Percentiles rank a stretch among this genome's conserved stretches.
Evolutionary conservation across 2,888 invertebrate genomes (phyloP).

Genomic region (Xylocampa areola): DNA sequence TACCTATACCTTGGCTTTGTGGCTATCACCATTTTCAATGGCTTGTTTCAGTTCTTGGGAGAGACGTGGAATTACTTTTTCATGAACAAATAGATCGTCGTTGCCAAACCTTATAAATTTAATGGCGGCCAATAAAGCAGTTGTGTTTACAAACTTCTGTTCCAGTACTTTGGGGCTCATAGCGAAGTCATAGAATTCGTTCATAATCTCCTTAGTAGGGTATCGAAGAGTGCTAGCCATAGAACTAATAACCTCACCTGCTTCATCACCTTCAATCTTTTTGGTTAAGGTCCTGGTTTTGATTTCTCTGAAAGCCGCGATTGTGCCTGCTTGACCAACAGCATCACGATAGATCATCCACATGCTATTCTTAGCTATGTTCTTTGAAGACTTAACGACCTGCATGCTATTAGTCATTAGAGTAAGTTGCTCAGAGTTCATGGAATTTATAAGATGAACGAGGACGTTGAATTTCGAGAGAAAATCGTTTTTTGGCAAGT

Average conservation of each 20-base stretch:
- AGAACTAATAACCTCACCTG: constrained; percentile 88
- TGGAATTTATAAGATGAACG: constrained; percentile 88
- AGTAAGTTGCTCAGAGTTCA: constrained; percentile 90
- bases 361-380: constrained; percentile 79
- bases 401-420: constrained; percentile 88
- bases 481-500: constrained; percentile 88
- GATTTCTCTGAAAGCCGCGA: constrained; percentile 91
- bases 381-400: constrained; percentile 73
- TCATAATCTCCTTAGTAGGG: constrained; percentile 91
- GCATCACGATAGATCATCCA: constrained; percentile 92
- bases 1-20: constrained; percentile 90
- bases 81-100: constrained; percentile 86
- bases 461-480: constrained; percentile 91
- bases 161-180: constrained; percentile 85
- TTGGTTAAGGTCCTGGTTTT: constrained; percentile 89
- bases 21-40: constrained; percentile 86
- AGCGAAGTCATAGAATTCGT: constrained; percentile 89
- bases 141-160: constrained; percentile 87
- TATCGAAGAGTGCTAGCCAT: constrained; percentile 87
- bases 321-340: constrained; percentile 91
- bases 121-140: constrained; percentile 90
- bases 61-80: constrained; percentile 91
- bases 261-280: constrained; percentile 89
- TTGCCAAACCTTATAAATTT: constrained; percentile 90
- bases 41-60: constrained; percentile 87